Percentiles rank a stretch among this genome's conserved stretches.
These are phyloP conservation scores for Myathropa florea DNA, from an alignment of 2,888 invertebrate species.

Conservation along the genomic window DNA sequence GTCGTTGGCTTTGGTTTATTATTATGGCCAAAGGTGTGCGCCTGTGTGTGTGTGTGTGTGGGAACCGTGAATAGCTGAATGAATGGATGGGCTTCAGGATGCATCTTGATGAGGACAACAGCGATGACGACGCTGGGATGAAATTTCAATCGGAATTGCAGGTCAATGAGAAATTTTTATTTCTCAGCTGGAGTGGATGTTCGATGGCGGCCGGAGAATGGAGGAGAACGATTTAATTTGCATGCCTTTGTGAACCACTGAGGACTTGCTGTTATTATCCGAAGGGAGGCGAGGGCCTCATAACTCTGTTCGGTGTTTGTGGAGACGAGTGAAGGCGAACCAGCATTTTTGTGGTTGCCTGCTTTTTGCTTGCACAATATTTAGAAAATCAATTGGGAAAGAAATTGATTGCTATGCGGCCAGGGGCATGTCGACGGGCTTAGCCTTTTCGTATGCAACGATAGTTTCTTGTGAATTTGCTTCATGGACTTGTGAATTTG, in stretches of 20 bases:
- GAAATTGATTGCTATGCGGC: too few species aligned
- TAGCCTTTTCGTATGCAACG: too few species aligned
- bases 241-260: conserved; percentile 43
- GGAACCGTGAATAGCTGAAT: conserved; percentile 11
- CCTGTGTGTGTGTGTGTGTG: conserved; percentile 17
- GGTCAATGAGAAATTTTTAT: conserved; percentile 52
- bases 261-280: conserved; percentile 1
- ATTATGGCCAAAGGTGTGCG: conserved; percentile 26
- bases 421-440: too few species aligned
- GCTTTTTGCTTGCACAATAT: background rate
- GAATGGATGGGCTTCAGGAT: conserved; percentile 23
- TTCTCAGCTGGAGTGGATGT: background rate
- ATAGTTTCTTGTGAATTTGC: too few species aligned
- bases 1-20: conserved; percentile 24
- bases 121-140: conserved; percentile 16
- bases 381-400: background rate
- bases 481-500: too few species aligned
- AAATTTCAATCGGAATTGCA: conserved; percentile 56
- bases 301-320: too few species aligned
- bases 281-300: background rate
- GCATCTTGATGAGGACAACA: conserved; percentile 32
- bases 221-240: conserved; percentile 54
- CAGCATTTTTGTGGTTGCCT: background rate
- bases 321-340: background rate
- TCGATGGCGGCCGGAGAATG: background rate